These are phyloP conservation scores for Phalera bucephala DNA, from an alignment of 2,888 invertebrate species.

Conservation along the genomic window DNA sequence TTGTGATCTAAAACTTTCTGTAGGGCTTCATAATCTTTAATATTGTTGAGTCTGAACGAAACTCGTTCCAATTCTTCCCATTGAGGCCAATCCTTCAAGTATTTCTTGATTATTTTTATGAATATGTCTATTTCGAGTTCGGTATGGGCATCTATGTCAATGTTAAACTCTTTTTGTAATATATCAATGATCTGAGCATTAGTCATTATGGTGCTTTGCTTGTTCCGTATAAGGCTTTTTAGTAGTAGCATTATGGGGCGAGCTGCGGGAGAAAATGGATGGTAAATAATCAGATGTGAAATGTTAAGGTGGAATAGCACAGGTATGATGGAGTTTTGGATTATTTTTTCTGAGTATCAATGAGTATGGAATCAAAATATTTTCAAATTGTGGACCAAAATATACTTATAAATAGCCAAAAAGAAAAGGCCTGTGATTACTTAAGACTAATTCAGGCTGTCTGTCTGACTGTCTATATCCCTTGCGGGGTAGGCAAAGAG, in stretches of 20 bases:
- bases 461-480: too few relatives aligned
- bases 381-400: too few relatives aligned
- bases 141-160: slow-evolving; percentile 41
- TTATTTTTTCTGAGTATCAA: too few relatives aligned
- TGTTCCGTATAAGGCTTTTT: slow-evolving; percentile 50
- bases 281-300: too few relatives aligned
- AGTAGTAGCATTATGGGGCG: slow-evolving; percentile 61
- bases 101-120: slow-evolving; percentile 61
- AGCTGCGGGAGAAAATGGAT: slow-evolving; percentile 35
- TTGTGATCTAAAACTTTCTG: slow-evolving; percentile 43
- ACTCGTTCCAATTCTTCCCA: slow-evolving; percentile 62
- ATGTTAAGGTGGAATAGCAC: too few relatives aligned
- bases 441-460: too few relatives aligned
- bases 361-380: too few relatives aligned
- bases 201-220: slow-evolving; percentile 58
- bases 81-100: slow-evolving; percentile 65
- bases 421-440: too few relatives aligned
- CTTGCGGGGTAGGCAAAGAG: too few relatives aligned
- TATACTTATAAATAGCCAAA: too few relatives aligned
- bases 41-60: slow-evolving; percentile 31
- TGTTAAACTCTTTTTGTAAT: slow-evolving; percentile 52
- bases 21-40: slow-evolving; percentile 36
- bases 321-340: too few relatives aligned
- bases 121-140: slow-evolving; percentile 60
- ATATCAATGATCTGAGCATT: slow-evolving; percentile 61